Evolutionary conservation across 2,888 invertebrate genomes (phyloP), one percentile per base, ranked within the genome.

Genomic region (Deilephila porcellus): DNA sequence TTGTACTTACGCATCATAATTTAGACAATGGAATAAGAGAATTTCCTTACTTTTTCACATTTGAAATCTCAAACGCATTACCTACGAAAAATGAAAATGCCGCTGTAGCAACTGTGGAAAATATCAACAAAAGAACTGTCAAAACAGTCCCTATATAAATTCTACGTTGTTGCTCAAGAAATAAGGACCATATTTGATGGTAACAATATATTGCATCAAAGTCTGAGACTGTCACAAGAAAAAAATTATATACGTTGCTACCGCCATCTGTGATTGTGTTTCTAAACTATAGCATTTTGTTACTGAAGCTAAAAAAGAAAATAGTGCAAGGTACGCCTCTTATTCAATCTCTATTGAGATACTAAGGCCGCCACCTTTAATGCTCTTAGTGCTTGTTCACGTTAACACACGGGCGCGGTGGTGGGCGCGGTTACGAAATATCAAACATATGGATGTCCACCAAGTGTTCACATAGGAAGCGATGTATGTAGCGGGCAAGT

Each of bases 71-170:
- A 76, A 71, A 75, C 45, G 71, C 52, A 70, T 71, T 71, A 70
- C 25, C 74, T 63, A 73, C 59, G 71, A 74, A 79, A 82, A 81
- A 86, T 81, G 78, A 89, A 90, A 86, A 85, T 86, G 86, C 86
- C 91, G 91, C 91, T 91, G 90, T 91, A 85, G 90, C 90, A 91
- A 91, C 90, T 62, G 37, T 19, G 17, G 37, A 37, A 60, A 71
- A 17, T 52, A 60, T 45, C 60, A 60, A 56, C 25, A 32, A 32
- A 25, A 4, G 52, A 72, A 63, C 19, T 53, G 53, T 45, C 32
- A 72, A 14, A 8, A 5, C 17, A 14, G 20, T 17, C 52, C 4
- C 7, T n/a, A 53, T 8, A 2, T n/a, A 70, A 29, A 29, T 11
- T 32, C 32, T n/a, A 56, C n/a, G 14, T 6, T 25, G n/a, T 32